phyloP scores from a whole-genome alignment of 2,888 invertebrate species.

The Drosophila pseudotalamancana region DNA sequence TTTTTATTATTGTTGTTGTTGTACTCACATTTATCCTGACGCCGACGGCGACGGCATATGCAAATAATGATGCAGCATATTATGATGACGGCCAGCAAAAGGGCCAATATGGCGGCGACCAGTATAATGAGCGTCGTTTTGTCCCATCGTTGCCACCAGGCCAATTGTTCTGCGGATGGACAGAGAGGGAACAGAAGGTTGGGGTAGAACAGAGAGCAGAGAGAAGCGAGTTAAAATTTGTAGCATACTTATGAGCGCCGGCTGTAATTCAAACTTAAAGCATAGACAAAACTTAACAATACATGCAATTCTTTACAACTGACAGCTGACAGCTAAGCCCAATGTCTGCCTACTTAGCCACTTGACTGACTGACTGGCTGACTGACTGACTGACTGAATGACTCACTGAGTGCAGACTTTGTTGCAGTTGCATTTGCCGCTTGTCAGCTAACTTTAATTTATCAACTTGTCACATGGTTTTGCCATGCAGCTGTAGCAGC shows the following conservation, averaged over 20 bases:
- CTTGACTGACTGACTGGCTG: constrained; percentile 36
- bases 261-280: constrained; percentile 22
- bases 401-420: constrained; percentile 18
- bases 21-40: constrained; percentile 85
- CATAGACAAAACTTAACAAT: constrained; percentile 32
- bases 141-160: constrained; percentile 92
- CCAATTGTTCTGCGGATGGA: constrained; percentile 87
- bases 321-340: constrained; percentile 44
- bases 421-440: constrained; percentile 15
- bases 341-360: constrained; percentile 47
- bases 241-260: not conserved
- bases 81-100: constrained; percentile 90
- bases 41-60: constrained; percentile 91
- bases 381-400: constrained; percentile 28
- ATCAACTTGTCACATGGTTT: constrained; percentile 70
- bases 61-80: constrained; percentile 94
- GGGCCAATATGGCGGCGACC: constrained; percentile 88
- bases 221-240: constrained; percentile 23
- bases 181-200: not conserved
- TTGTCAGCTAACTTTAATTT: constrained; percentile 62
- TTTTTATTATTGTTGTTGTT: constrained; percentile 15
- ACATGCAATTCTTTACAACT: constrained; percentile 51
- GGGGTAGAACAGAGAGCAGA: not conserved
- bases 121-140: constrained; percentile 92
- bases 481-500: constrained; percentile 36